phyloP scores from a whole-genome alignment of 2,113 vertebrate species.

The Scolopax mira region DNA sequence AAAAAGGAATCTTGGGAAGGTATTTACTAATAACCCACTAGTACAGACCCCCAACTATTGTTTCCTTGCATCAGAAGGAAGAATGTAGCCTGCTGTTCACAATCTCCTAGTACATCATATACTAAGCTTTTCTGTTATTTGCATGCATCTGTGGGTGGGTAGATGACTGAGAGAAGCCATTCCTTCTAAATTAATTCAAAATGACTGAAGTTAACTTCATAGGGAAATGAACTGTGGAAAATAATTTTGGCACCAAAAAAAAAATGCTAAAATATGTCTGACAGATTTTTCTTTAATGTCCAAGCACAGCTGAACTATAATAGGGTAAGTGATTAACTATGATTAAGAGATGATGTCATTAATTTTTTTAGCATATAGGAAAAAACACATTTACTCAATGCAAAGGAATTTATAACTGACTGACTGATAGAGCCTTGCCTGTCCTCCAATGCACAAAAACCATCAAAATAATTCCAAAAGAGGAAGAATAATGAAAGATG shows the following conservation, averaged over 20 bases:
- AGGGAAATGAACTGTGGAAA: not conserved
- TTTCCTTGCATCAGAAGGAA: not conserved
- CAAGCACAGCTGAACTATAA: slow-evolving; percentile 11
- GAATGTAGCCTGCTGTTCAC: not conserved
- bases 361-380: not conserved
- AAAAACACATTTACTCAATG: not conserved
- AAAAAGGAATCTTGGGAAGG: not conserved
- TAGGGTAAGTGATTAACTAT: not conserved
- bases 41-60: not conserved
- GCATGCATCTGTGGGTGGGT: not conserved
- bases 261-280: not conserved
- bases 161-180: not conserved
- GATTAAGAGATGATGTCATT: slow-evolving; percentile 14
- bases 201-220: slow-evolving; percentile 13
- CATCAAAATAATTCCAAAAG: not conserved
- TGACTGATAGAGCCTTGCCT: not conserved
- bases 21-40: not conserved
- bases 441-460: not conserved
- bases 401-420: not conserved
- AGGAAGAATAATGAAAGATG: not conserved
- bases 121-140: not conserved
- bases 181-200: slow-evolving; percentile 46
- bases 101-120: not conserved
- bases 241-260: slow-evolving; percentile 19
- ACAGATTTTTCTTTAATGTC: slow-evolving; percentile 21